These are phyloP conservation scores for Mya arenaria DNA, from an alignment of 1,140 invertebrate genomes.

Conservation along the genomic window DNA sequence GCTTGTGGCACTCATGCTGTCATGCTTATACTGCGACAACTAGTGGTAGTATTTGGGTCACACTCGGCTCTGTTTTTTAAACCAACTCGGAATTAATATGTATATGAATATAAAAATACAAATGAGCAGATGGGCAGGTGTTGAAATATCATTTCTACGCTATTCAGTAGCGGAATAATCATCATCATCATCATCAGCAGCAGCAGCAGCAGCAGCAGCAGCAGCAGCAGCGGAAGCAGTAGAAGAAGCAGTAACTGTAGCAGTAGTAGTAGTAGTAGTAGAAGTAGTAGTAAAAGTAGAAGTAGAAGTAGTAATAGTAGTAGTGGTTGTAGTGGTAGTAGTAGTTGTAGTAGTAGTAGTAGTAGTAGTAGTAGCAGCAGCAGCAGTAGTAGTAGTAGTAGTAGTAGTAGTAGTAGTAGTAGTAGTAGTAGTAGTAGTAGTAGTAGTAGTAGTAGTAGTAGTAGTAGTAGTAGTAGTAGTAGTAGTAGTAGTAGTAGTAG, in stretches of 20 bases:
- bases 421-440: conserved; percentile 8
- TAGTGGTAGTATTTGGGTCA: background rate
- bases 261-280: conserved; percentile 37
- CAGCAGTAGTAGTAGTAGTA: conserved; percentile 16
- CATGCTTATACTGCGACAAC: no score
- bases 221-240: conserved; percentile 16
- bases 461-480: conserved; percentile 26
- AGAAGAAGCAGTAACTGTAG: conserved; percentile 2
- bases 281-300: conserved; percentile 22
- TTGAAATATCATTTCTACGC: background rate
- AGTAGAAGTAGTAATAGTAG: conserved; percentile 18
- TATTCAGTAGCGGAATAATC: background rate
- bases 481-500: conserved; percentile 38
- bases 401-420: conserved; percentile 35
- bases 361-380: conserved; percentile 13
- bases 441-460: conserved; percentile 17
- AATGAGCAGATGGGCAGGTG: background rate
- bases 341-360: conserved; percentile 17
- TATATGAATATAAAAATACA: background rate
- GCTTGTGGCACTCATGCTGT: no score
- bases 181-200: background rate
- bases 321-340: conserved; percentile 21
- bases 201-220: conserved; percentile 11
- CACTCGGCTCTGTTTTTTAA: background rate
- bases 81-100: background rate